These are phyloP conservation scores for Drosophila koepferae DNA, from an alignment of 2,888 invertebrate genomes.

Conservation along the genomic window DNA sequence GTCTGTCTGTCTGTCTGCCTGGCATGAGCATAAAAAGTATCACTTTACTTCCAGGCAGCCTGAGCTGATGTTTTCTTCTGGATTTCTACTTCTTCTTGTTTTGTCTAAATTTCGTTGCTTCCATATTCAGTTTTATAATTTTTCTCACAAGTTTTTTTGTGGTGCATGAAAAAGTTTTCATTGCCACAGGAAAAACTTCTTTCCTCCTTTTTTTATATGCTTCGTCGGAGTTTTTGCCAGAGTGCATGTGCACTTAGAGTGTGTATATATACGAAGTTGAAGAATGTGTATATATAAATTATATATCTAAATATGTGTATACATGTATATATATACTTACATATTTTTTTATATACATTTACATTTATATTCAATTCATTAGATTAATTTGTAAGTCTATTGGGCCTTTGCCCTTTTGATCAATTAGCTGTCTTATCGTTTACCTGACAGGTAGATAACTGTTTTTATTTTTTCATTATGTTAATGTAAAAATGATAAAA, in stretches of 20 bases:
- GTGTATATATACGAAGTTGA: conserved; percentile 12
- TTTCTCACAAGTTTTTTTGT: conserved; percentile 55
- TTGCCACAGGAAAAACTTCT: conserved; percentile 53
- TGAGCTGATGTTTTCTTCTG: conserved; percentile 30
- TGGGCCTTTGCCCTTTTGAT: background rate
- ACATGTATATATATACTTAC: background rate
- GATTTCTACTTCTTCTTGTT: conserved; percentile 42
- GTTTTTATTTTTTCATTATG: background rate
- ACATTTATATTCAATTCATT: background rate
- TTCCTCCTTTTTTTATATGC: conserved; percentile 36
- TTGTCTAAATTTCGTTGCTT: conserved; percentile 63
- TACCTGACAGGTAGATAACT: background rate
- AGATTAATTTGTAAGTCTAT: background rate
- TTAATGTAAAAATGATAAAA: background rate
- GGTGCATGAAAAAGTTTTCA: conserved; percentile 67
- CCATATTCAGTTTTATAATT: conserved; percentile 77
- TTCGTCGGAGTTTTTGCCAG: conserved; percentile 21
- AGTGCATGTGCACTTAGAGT: conserved; percentile 37
- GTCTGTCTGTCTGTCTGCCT: conserved; percentile 17
- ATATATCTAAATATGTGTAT: conserved; percentile 1
- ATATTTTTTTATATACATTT: background rate
- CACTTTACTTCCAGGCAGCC: conserved; percentile 52
- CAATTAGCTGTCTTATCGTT: background rate
- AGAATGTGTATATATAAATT: conserved; percentile 12
- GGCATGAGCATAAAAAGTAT: conserved; percentile 65